Evolutionary conservation across 2,797 vertebrate species (phyloP), one percentile per base, ranked within the genome.

Genomic region (Eupleurogrammus muticus): DNA sequence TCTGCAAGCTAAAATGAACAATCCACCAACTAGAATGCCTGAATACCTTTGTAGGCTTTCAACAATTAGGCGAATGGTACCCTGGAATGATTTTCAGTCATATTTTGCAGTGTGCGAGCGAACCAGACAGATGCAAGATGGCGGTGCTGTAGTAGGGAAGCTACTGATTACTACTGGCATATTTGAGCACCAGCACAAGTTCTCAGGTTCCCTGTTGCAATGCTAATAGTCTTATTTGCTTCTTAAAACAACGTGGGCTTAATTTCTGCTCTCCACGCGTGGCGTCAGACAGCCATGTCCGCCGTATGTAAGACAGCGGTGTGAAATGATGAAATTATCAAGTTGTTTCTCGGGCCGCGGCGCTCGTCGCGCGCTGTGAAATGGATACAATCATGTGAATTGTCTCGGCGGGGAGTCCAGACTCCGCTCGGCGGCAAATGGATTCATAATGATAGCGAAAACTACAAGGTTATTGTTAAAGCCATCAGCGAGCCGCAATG

Each of bases 391-490:
- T 78, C 5, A 55, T 55, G 1, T n/a, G 57, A 73, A 67, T 70
- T 71, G 55, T 63, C 79, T 67, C 70, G 53, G 74, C 1, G 0
- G 69, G 73, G 56, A 72, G 66, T 65, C 71, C 57, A 19, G 69
- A 50, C 35, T 58, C 51, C 65, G 73, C 42, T 77, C 44, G 10
- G 5, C n/a, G 51, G 72, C 49, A 76, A 82, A 79, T 77, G 68
- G 66, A 83, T 72, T 79, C 23, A 75, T 67, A 75, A 86, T 73
- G 67, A 71, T 64, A 63, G 20, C 23, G 34, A 66, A 64, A 81
- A 65, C 6, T 36, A 50, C 55, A 50, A 56, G 53, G 64, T 74
- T 77, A 73, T 60, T 77, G 32, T 66, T 73, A 46, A 53, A 54
- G 60, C 66, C 44, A 54, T 80, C 44, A 66, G n/a, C 34, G 49